Evolutionary conservation across 2,113 vertebrate genomes (phyloP).

Genomic region (Arvicanthis niloticus): DNA sequence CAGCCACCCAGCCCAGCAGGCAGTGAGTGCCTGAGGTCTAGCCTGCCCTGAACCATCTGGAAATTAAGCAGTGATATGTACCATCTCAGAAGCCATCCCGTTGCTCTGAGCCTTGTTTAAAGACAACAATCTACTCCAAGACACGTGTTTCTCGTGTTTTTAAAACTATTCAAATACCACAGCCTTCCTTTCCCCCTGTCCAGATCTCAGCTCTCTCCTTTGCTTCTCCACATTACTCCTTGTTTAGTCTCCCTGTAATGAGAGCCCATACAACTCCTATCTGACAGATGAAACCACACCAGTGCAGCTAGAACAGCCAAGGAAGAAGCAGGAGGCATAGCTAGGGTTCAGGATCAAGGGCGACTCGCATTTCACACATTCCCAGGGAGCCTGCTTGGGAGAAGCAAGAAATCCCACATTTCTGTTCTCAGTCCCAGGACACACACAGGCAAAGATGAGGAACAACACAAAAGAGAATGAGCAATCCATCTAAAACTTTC

Average conservation of each 20-base stretch:
- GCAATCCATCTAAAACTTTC: neutral
- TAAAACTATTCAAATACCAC: neutral
- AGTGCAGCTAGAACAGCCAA: neutral
- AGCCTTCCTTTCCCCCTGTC: neutral
- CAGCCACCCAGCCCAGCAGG: neutral
- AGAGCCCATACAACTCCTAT: neutral
- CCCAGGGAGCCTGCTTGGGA: neutral
- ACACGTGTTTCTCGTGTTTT: neutral
- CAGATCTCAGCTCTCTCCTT: neutral
- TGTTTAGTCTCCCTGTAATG: neutral
- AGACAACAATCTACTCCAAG: neutral
- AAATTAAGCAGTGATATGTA: neutral
- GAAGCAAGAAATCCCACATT: neutral
- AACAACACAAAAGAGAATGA: neutral
- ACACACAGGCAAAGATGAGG: neutral
- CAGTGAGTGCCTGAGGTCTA: neutral
- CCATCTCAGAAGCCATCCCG: neutral
- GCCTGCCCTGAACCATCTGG: neutral
- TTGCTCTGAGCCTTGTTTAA: constrained; percentile 2
- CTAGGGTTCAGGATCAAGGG: neutral
- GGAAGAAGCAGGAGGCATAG: neutral
- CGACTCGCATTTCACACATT: neutral
- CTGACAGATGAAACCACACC: neutral
- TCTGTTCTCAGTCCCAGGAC: neutral
- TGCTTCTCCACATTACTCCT: neutral